A percentile compares a stretch with the other conserved stretches of the same genome.
phyloP scores from a whole-genome alignment of 1,140 invertebrate genomes.

The Cecropterus lyciades region DNA sequence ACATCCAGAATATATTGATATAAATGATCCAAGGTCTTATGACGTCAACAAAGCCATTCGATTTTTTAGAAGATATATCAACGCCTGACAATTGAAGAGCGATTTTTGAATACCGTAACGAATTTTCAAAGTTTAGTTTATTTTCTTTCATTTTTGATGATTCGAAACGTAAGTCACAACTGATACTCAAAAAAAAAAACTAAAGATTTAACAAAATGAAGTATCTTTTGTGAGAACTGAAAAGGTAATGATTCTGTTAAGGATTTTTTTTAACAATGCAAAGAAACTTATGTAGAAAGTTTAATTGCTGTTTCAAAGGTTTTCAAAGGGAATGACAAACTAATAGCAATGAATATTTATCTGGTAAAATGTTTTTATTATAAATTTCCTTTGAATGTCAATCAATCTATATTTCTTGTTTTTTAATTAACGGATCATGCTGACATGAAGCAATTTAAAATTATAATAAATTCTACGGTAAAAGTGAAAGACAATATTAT shows the following conservation, averaged over 20 bases:
- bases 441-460: no score
- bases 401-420: not conserved
- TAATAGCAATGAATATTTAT: slow-evolving; percentile 27
- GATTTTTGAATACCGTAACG: slow-evolving; percentile 1
- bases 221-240: no score
- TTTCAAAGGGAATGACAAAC: slow-evolving; percentile 27
- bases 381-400: slow-evolving; percentile 16
- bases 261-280: no score
- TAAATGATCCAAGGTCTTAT: slow-evolving; percentile 20
- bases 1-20: slow-evolving; percentile 14
- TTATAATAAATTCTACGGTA: no score
- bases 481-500: no score
- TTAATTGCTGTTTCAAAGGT: not conserved
- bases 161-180: no score
- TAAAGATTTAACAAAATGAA: not conserved
- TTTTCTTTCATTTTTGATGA: slow-evolving; percentile 5
- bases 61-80: not conserved
- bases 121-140: slow-evolving; percentile 12
- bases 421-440: no score
- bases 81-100: slow-evolving; percentile 5
- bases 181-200: no score
- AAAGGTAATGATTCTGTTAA: no score
- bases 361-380: slow-evolving; percentile 6
- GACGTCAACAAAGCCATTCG: not conserved
- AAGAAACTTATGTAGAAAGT: no score